A percentile compares a stretch with the other conserved stretches of the same genome.
Evolutionary conservation across 2,888 invertebrate genomes (phyloP).

Genomic region (Disparrhopalites patrizii): DNA sequence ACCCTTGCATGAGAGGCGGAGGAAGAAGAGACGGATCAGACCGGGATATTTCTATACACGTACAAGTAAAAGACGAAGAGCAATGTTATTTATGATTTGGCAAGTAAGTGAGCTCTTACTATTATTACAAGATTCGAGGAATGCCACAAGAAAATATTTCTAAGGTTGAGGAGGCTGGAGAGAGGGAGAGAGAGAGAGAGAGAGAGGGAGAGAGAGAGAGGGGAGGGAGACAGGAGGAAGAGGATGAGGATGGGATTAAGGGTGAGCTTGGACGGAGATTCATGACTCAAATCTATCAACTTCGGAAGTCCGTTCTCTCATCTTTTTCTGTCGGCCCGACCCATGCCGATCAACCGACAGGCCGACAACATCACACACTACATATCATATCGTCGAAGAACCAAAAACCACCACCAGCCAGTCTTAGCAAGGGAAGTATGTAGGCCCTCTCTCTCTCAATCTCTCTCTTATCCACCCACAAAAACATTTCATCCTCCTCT

Average conservation of each 20-base stretch:
- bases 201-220: too few species aligned
- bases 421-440: neutral
- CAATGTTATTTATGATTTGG: slow-evolving; percentile 26
- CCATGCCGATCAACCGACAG: slow-evolving; percentile 18
- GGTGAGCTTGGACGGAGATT: slow-evolving; percentile 24
- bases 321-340: slow-evolving; percentile 11
- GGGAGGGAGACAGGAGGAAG: too few species aligned
- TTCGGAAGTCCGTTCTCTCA: slow-evolving; percentile 27
- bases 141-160: slow-evolving; percentile 27
- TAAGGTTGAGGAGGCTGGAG: slow-evolving; percentile 15
- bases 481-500: neutral
- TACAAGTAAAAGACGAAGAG: neutral
- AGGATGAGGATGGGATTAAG: slow-evolving; percentile 25
- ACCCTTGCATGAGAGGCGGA: neutral
- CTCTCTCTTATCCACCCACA: neutral
- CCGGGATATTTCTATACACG: neutral
- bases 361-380: slow-evolving; percentile 13
- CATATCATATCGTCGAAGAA: slow-evolving; percentile 16
- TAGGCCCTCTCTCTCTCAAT: neutral
- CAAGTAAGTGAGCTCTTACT: slow-evolving; percentile 27
- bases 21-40: neutral
- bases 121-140: slow-evolving; percentile 25
- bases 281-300: slow-evolving; percentile 31
- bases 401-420: neutral
- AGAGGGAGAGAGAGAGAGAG: too few species aligned